phyloP scores from a whole-genome alignment of 1,140 invertebrate species.

The Drosophila pallidifrons region DNA sequence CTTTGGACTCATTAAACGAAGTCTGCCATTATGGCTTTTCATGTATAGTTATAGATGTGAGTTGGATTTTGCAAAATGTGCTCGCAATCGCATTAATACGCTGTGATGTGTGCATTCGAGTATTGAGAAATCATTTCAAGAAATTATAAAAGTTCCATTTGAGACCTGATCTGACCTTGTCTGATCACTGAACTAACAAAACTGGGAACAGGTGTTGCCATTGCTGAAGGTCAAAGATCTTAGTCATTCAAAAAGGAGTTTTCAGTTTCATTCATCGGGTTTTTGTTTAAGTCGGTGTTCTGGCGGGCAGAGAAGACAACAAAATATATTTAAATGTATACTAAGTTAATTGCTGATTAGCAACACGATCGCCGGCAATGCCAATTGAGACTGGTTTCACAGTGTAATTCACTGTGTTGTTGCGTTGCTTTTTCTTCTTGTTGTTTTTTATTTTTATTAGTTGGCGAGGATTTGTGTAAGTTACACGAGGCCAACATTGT shows the following conservation, averaged over 20 bases:
- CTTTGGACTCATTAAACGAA: not conserved
- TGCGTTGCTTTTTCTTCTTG: not conserved
- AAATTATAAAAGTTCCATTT: constrained; percentile 6
- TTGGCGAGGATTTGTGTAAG: constrained; percentile 19
- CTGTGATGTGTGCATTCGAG: not conserved
- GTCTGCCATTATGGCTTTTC: constrained; percentile 5
- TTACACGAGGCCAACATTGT: constrained; percentile 11
- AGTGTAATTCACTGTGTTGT: constrained; percentile 7
- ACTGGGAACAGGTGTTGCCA: constrained; percentile 18
- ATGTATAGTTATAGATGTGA: constrained; percentile 4
- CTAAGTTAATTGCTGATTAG: constrained; percentile 24
- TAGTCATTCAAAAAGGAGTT: constrained; percentile 17
- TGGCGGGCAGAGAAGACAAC: not conserved
- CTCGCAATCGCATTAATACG: constrained; percentile 1
- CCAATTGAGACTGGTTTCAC: constrained; percentile 37
- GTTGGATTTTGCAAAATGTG: constrained; percentile 8
- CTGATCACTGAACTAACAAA: constrained; percentile 1
- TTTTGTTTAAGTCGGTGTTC: constrained; percentile 4
- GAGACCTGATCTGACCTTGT: not conserved
- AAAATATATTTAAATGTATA: constrained; percentile 2
- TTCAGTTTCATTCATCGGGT: constrained; percentile 11
- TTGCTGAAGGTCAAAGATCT: constrained; percentile 7
- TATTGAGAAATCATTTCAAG: not conserved
- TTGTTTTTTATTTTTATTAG: not conserved
- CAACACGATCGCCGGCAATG: constrained; percentile 16